phyloP scores from a whole-genome alignment of 1,140 invertebrate species.

The Coptotermes formosanus region DNA sequence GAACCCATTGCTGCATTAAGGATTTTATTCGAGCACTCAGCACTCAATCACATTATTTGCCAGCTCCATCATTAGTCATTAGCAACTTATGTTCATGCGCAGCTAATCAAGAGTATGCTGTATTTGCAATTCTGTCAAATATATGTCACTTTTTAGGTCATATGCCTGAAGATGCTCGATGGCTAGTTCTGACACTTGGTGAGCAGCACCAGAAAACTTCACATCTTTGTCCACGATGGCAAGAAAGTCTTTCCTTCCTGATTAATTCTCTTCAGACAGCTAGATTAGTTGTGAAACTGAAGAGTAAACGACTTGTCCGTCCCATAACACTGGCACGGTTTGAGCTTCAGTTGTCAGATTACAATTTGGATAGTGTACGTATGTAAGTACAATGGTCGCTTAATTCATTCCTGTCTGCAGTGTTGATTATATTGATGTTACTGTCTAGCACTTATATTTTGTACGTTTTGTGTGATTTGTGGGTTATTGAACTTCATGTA shows the following conservation, averaged over 20 bases:
- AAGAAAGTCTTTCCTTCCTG: conserved; percentile 54
- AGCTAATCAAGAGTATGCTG: too few relatives aligned
- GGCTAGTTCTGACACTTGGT: conserved; percentile 51
- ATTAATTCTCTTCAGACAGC: conserved; percentile 51
- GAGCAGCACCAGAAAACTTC: conserved; percentile 50
- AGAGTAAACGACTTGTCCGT: conserved; percentile 54
- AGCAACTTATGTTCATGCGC: too few relatives aligned
- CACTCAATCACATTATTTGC: too few relatives aligned
- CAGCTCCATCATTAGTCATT: too few relatives aligned
- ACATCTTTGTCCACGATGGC: conserved; percentile 48
- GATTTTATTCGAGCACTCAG: too few relatives aligned
- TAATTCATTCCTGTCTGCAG: too few relatives aligned
- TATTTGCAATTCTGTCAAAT: neutral
- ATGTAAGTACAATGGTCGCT: conserved; percentile 45
- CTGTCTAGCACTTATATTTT: too few relatives aligned
- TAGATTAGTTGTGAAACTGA: conserved; percentile 50
- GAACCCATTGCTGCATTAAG: too few relatives aligned
- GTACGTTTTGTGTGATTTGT: too few relatives aligned
- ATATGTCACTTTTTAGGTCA: neutral
- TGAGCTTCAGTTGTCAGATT: conserved; percentile 50
- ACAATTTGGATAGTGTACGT: conserved; percentile 50
- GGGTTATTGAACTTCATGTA: too few relatives aligned
- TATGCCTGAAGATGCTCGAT: conserved; percentile 44
- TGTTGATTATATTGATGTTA: too few relatives aligned
- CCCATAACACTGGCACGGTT: conserved; percentile 53